Percentiles rank a stretch among this genome's conserved stretches.
phyloP scores from a whole-genome alignment of 23 tunicate genomes.

The Pegea sp. region DNA sequence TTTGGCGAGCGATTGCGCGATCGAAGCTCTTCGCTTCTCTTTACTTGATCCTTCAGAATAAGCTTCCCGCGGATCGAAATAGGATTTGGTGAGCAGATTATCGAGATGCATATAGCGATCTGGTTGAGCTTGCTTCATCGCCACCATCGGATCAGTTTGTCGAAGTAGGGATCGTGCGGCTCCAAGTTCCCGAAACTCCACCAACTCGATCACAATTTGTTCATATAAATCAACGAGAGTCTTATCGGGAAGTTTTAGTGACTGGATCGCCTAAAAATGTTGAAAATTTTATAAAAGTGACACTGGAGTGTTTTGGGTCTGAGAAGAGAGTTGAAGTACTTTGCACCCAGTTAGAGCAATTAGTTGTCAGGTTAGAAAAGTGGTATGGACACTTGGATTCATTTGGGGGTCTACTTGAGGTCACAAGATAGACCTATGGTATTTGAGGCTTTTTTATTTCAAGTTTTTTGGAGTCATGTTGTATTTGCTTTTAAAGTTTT shows the following conservation, averaged over 20 bases:
- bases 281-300: no score
- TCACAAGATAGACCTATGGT: no score
- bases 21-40: constrained; percentile 77
- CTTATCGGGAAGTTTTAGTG: constrained; percentile 78
- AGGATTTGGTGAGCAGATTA: constrained; percentile 66
- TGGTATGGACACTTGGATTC: no score
- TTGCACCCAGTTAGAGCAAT: no score
- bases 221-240: constrained; percentile 81
- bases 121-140: constrained; percentile 79
- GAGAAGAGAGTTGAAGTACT: no score
- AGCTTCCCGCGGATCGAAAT: constrained; percentile 92
- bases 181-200: constrained; percentile 82
- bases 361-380: no score
- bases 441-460: no score
- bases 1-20: constrained; percentile 73
- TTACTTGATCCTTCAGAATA: constrained; percentile 90
- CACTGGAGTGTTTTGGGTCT: no score
- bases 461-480: no score
- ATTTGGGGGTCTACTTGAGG: no score
- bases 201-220: constrained; percentile 77
- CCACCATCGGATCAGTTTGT: constrained; percentile 91
- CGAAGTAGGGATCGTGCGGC: constrained; percentile 88
- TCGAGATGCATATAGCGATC: constrained; percentile 89
- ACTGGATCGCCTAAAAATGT: constrained; percentile 82
- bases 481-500: neutral